These are phyloP conservation scores for Drosophila yooni DNA, from an alignment of 2,888 invertebrate species.

Conservation along the genomic window DNA sequence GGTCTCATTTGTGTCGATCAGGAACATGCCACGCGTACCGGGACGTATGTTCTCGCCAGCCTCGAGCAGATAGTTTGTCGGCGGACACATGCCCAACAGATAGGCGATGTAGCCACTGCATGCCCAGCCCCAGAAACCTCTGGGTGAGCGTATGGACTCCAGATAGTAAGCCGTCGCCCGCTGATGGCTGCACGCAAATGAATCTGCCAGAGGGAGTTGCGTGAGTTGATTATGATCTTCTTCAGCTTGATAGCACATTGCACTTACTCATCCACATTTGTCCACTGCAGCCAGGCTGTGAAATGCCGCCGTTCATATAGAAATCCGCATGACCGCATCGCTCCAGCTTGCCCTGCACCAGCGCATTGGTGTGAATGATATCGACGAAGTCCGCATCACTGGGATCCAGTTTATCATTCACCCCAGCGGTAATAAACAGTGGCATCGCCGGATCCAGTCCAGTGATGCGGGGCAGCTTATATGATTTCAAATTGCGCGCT, in stretches of 20 bases:
- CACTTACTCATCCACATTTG: constrained; percentile 82
- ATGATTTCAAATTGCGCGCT: constrained; percentile 86
- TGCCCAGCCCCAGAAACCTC: constrained; percentile 89
- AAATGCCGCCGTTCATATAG: constrained; percentile 89
- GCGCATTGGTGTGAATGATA: constrained; percentile 90
- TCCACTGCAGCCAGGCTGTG: constrained; percentile 88
- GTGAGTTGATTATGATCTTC: too few relatives aligned
- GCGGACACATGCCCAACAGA: constrained; percentile 87
- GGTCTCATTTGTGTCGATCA: constrained; percentile 86
- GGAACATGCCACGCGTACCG: constrained; percentile 86
- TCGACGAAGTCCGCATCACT: constrained; percentile 89
- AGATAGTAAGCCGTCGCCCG: constrained; percentile 88
- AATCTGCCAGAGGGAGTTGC: constrained; percentile 82
- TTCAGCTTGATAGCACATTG: background rate
- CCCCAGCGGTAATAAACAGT: constrained; percentile 87
- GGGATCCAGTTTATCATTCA: constrained; percentile 87
- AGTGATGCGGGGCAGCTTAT: constrained; percentile 87
- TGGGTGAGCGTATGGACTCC: constrained; percentile 87
- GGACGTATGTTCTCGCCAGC: constrained; percentile 86
- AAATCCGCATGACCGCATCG: constrained; percentile 90
- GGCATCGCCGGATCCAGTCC: constrained; percentile 90
- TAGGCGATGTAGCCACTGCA: constrained; percentile 87
- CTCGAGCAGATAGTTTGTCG: constrained; percentile 85
- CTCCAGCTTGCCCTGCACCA: constrained; percentile 89
- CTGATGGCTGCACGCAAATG: constrained; percentile 88